A percentile compares a stretch with the other conserved stretches of the same genome.
These are phyloP conservation scores for Chrysomela aeneicollis DNA, from an alignment of 2,888 invertebrate species.

Conservation along the genomic window DNA sequence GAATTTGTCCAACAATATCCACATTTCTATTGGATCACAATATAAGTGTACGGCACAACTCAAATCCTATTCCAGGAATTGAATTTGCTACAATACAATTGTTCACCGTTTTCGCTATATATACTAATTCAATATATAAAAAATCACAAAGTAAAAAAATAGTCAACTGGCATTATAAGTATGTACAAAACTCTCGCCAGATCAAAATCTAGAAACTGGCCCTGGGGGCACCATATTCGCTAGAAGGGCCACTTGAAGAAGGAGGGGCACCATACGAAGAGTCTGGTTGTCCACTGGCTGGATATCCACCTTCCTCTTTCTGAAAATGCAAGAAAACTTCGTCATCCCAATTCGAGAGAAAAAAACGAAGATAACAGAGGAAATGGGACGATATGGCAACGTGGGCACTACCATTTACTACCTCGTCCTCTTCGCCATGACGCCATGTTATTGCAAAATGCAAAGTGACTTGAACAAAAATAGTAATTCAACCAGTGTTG, in stretches of 20 bases:
- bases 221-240: constrained; percentile 69
- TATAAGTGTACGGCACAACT: neutral
- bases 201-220: constrained; percentile 30
- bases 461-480: too few species aligned
- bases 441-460: too few species aligned
- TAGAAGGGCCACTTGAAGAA: constrained; percentile 58
- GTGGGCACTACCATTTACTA: too few species aligned
- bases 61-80: neutral
- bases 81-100: constrained; percentile 30
- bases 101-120: constrained; percentile 34
- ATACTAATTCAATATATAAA: constrained; percentile 22
- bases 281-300: constrained; percentile 58
- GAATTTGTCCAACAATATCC: too few species aligned
- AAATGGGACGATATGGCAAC: too few species aligned
- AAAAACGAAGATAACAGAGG: too few species aligned
- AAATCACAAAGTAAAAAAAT: constrained; percentile 34
- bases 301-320: constrained; percentile 60
- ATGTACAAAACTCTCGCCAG: constrained; percentile 38
- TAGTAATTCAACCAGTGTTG: too few species aligned
- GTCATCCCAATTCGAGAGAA: constrained; percentile 8
- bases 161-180: constrained; percentile 39
- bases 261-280: constrained; percentile 64
- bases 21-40: too few species aligned
- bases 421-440: too few species aligned
- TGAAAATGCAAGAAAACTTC: constrained; percentile 35